Conservation (phyloP, 2,113 vertebrate species). For the Murina feae region DNA sequence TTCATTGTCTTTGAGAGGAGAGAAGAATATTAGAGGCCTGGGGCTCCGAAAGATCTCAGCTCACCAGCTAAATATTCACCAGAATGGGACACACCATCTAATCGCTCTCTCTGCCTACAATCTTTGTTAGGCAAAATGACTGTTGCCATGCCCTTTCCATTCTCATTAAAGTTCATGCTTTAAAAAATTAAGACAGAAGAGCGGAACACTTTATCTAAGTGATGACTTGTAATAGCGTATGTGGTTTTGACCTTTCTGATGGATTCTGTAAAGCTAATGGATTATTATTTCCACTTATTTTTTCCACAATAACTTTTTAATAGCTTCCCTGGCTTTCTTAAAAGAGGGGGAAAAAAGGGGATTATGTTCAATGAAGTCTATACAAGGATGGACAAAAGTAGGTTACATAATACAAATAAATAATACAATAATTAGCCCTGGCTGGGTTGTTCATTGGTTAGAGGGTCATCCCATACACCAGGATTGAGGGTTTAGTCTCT, state of each 20-base stretch:
- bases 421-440: neutral
- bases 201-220: slow-evolving; percentile 36
- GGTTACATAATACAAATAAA: neutral
- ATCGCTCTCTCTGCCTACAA: neutral
- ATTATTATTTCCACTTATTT: slow-evolving; percentile 1
- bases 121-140: slow-evolving; percentile 7
- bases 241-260: slow-evolving; percentile 45
- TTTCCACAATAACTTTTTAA: neutral
- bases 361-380: neutral
- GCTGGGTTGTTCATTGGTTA: neutral
- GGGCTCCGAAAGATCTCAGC: neutral
- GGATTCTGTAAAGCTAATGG: neutral
- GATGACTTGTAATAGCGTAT: slow-evolving; percentile 14
- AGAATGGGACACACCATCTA: neutral
- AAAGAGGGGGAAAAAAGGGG: neutral
- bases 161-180: neutral
- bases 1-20: slow-evolving; percentile 16
- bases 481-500: neutral
- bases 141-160: neutral
- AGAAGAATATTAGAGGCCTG: neutral
- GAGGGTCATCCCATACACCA: neutral
- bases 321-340: neutral
- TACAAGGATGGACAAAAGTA: neutral
- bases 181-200: slow-evolving; percentile 15
- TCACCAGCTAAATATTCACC: neutral